These are phyloP conservation scores for Chaetura pelagica DNA, from an alignment of 2,113 vertebrate genomes.

Conservation along the genomic window DNA sequence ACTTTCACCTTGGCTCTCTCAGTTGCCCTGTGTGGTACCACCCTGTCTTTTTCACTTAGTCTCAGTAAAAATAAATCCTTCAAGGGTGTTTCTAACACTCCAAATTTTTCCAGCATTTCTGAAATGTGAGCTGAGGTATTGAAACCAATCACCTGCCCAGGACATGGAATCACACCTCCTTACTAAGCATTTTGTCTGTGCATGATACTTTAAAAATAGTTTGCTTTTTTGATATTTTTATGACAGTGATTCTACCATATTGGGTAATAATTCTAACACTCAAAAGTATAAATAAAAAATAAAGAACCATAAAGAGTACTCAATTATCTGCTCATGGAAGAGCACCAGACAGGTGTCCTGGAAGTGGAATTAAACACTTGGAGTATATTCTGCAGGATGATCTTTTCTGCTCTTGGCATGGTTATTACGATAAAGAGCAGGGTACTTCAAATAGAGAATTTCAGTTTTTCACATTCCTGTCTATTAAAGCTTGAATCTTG, in stretches of 20 bases:
- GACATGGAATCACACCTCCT: not conserved
- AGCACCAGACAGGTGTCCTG: not conserved
- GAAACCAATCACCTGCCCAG: not conserved
- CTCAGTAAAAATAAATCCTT: conserved; percentile 1
- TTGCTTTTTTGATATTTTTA: not conserved
- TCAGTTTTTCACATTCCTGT: not conserved
- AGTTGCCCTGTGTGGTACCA: not conserved
- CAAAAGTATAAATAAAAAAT: not conserved
- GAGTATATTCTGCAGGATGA: not conserved
- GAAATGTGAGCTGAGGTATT: not conserved
- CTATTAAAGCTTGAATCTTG: not conserved
- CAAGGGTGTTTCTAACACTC: not conserved
- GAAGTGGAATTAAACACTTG: not conserved
- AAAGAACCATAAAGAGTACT: not conserved
- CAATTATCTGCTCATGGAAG: not conserved
- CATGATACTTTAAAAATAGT: not conserved
- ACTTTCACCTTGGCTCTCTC: not conserved
- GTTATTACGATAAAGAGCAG: not conserved
- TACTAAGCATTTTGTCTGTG: not conserved
- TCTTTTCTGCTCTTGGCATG: not conserved
- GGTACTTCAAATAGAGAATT: not conserved
- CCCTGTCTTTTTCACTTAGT: not conserved
- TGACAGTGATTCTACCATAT: not conserved
- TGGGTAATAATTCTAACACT: not conserved
- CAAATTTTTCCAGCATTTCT: not conserved